Evolutionary conservation across 2,113 vertebrate species (phyloP).

Genomic region (Hyperopisus bebe): DNA sequence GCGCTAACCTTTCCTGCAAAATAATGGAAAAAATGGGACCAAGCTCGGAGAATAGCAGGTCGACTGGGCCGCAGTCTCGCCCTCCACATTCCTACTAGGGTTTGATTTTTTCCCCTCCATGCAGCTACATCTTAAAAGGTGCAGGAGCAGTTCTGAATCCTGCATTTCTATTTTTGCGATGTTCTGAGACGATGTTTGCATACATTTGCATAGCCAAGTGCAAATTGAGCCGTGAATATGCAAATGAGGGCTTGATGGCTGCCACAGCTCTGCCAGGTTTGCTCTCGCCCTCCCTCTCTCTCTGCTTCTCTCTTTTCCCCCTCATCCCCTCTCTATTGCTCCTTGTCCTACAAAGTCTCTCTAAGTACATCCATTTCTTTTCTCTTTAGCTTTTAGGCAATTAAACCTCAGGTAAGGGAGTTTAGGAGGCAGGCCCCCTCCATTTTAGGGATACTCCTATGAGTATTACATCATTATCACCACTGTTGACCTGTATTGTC

Average conservation of each 20-base stretch:
- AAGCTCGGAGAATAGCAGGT: conserved; percentile 21
- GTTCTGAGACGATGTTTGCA: conserved; percentile 98
- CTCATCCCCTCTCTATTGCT: conserved; percentile 1
- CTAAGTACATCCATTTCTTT: background rate
- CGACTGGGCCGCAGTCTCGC: background rate
- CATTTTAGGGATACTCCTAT: background rate
- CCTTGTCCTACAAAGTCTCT: background rate
- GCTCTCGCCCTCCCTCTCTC: conserved; percentile 53
- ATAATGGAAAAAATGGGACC: conserved; percentile 27
- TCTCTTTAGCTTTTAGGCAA: background rate
- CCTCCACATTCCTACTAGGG: conserved; percentile 42
- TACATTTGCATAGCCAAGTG: conserved; percentile 99
- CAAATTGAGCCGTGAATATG: conserved; percentile 97
- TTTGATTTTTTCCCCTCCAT: conserved; percentile 36
- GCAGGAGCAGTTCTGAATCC: conserved; percentile 83
- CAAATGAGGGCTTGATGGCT: conserved; percentile 78
- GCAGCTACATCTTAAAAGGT: conserved; percentile 85
- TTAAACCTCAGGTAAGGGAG: background rate
- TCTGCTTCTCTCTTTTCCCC: conserved; percentile 42
- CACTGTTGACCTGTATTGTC: conserved; percentile 39
- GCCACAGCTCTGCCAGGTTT: conserved; percentile 72
- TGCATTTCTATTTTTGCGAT: conserved; percentile 97
- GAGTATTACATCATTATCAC: conserved; percentile 42
- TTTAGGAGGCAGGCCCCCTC: too few species aligned
- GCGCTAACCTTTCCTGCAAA: conserved; percentile 26